phyloP scores from a whole-genome alignment of 2,113 vertebrate genomes.

The Rhinoptilus africanus region DNA sequence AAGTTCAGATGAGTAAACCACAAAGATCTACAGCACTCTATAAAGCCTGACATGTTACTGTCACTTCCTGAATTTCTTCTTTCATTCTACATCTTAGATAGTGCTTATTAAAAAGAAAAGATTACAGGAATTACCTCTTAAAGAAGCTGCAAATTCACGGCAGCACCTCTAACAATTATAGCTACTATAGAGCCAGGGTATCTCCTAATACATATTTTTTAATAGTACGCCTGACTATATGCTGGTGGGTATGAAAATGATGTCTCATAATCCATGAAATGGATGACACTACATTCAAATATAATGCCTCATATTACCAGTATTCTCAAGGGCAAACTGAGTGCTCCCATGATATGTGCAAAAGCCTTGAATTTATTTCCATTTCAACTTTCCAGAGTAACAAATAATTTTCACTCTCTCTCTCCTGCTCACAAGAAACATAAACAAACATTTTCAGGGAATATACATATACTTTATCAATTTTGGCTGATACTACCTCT shows the following conservation, averaged over 20 bases:
- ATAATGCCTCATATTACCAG: neutral
- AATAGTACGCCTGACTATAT: neutral
- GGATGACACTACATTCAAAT: neutral
- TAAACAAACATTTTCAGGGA: neutral
- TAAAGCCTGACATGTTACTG: neutral
- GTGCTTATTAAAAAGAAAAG: neutral
- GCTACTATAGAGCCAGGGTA: neutral
- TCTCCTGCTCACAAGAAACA: neutral
- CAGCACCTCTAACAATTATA: neutral
- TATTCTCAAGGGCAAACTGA: neutral
- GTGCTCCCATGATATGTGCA: neutral
- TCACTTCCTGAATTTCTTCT: neutral
- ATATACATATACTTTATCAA: neutral
- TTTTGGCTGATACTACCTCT: neutral
- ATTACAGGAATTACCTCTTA: slow-evolving; percentile 17
- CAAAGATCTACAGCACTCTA: neutral
- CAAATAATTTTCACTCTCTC: neutral
- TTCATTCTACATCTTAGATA: neutral
- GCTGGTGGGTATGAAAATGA: neutral
- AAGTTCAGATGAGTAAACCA: neutral
- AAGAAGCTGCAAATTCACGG: slow-evolving; percentile 1
- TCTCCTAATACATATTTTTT: neutral
- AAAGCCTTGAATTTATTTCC: neutral
- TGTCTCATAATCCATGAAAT: neutral
- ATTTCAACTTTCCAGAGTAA: neutral